These are phyloP conservation scores for Tenodera sinensis DNA, from an alignment of 2,888 invertebrate genomes.

Conservation along the genomic window DNA sequence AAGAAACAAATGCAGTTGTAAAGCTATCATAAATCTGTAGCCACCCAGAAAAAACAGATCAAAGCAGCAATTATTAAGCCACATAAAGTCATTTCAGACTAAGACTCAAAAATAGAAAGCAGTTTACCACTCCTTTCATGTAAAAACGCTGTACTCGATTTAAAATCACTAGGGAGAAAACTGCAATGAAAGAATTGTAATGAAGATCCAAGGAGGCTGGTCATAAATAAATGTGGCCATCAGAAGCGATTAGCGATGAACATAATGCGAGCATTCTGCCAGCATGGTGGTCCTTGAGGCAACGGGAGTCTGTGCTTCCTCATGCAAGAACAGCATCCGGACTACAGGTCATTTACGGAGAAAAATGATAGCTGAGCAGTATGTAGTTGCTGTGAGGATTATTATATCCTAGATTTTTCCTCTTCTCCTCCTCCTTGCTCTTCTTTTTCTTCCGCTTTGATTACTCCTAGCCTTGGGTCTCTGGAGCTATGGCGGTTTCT, in stretches of 20 bases:
- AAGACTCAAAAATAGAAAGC: too few relatives aligned
- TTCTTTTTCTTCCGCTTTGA: not conserved
- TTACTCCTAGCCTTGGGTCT: not conserved
- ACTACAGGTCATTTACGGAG: not conserved
- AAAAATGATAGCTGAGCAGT: not conserved
- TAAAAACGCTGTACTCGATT: too few relatives aligned
- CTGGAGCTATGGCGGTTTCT: not conserved
- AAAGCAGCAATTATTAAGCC: too few relatives aligned
- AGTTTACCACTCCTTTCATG: too few relatives aligned
- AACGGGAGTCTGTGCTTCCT: not conserved
- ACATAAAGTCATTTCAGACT: too few relatives aligned
- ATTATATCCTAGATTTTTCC: not conserved
- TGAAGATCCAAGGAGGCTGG: too few relatives aligned
- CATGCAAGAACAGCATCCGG: not conserved
- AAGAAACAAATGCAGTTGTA: too few relatives aligned
- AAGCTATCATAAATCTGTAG: too few relatives aligned
- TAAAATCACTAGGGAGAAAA: too few relatives aligned
- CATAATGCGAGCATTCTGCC: not conserved
- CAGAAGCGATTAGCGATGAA: not conserved
- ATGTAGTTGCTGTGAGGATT: not conserved
- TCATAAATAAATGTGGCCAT: too few relatives aligned
- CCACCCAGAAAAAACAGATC: too few relatives aligned
- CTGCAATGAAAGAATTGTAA: too few relatives aligned
- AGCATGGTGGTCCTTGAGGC: not conserved
- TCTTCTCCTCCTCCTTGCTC: not conserved